phyloP scores from a whole-genome alignment of 37 sponge, comb jelly and placozoan genomes.

The Eunapius fragilis region DNA sequence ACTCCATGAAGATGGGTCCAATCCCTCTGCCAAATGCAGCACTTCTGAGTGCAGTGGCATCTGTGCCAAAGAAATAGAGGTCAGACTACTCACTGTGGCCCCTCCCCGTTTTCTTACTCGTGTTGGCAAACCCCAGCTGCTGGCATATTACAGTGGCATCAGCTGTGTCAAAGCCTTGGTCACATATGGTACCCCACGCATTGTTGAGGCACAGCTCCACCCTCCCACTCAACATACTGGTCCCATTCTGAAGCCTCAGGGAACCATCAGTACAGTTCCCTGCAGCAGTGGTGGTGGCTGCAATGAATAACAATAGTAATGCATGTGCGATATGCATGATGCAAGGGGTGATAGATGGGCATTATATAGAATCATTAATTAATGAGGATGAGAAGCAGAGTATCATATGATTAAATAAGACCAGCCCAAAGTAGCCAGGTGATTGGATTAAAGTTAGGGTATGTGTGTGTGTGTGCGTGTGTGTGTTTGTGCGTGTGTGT shows the following conservation, averaged over 20 bases:
- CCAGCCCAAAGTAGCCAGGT: no score
- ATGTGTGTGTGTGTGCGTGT: no score
- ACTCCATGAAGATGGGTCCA: constrained; percentile 17
- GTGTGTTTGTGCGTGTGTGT: no score
- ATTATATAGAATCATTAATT: not conserved
- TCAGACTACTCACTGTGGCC: no score
- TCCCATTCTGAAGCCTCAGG: constrained; percentile 30
- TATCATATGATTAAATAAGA: no score
- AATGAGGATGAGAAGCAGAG: no score
- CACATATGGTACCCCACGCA: constrained; percentile 56
- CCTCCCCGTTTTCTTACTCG: not conserved
- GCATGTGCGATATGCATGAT: no score
- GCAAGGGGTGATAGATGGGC: no score
- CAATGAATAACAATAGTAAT: no score
- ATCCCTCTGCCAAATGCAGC: not conserved
- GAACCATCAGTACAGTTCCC: constrained; percentile 34
- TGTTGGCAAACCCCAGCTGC: constrained; percentile 15
- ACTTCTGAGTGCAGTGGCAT: not conserved
- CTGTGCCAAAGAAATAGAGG: not conserved
- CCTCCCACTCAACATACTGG: constrained; percentile 13
- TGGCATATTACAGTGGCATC: constrained; percentile 52
- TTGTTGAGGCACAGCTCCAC: constrained; percentile 45
- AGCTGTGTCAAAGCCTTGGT: not conserved
- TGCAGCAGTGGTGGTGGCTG: not conserved
- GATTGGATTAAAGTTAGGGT: no score